These are phyloP conservation scores for Ladona fulva DNA, from an alignment of 1,140 invertebrate species.

Conservation along the genomic window DNA sequence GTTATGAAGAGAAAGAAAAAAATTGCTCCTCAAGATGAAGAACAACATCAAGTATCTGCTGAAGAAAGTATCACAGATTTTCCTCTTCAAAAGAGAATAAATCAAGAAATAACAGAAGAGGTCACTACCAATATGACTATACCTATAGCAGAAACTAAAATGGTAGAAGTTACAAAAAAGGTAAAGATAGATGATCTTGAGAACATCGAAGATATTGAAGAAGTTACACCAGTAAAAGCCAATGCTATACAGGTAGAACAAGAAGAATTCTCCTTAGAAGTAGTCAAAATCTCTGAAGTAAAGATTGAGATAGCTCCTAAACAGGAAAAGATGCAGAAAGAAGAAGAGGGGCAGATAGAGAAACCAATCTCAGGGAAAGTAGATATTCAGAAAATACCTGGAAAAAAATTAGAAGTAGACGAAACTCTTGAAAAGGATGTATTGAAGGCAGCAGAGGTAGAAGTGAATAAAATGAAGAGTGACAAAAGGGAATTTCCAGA, in stretches of 20 bases:
- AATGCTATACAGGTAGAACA: neutral
- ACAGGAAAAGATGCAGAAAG: neutral
- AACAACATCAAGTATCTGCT: neutral
- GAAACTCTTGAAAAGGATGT: conserved; percentile 21
- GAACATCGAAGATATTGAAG: conserved; percentile 18
- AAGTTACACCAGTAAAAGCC: neutral
- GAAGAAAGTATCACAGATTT: too few relatives aligned
- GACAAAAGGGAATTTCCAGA: conserved; percentile 15
- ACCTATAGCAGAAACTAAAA: neutral
- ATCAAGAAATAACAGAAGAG: neutral
- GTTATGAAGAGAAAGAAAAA: too few relatives aligned
- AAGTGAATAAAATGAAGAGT: neutral
- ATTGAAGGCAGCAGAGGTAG: conserved; percentile 16
- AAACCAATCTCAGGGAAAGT: too few relatives aligned
- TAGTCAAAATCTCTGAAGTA: neutral
- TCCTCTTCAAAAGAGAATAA: neutral
- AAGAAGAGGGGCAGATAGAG: neutral
- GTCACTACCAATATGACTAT: too few relatives aligned
- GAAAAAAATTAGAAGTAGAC: too few relatives aligned
- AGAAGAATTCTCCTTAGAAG: neutral
- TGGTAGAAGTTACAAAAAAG: neutral
- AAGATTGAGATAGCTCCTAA: neutral
- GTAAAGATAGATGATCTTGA: conserved; percentile 18
- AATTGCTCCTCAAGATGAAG: neutral
- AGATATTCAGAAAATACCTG: too few relatives aligned